These are phyloP conservation scores for Sphaerophoria taeniata DNA, from an alignment of 2,888 invertebrate genomes.

Conservation along the genomic window DNA sequence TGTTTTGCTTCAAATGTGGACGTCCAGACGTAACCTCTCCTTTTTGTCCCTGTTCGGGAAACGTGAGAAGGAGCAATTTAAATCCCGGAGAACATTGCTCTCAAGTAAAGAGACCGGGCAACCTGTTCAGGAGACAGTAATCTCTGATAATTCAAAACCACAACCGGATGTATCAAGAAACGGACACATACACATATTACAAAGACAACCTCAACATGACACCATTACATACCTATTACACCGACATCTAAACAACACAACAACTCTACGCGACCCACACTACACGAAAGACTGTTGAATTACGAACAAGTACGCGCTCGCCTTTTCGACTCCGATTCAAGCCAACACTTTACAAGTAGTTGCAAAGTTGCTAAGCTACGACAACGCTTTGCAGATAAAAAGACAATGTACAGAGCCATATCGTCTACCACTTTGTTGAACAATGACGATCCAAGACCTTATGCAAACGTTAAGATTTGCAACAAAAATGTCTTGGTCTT, in stretches of 20 bases:
- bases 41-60: constrained; percentile 6
- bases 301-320: constrained; percentile 1
- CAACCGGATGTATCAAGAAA: neutral
- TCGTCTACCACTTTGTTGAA: neutral
- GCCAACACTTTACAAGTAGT: neutral
- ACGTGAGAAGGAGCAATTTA: neutral
- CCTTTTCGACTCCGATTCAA: neutral
- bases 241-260: neutral
- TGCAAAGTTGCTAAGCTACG: neutral
- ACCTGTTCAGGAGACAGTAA: neutral
- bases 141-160: neutral
- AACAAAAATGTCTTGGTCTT: neutral
- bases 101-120: constrained; percentile 20
- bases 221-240: neutral
- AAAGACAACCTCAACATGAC: neutral
- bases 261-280: neutral
- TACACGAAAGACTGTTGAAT: neutral
- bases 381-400: neutral
- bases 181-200: neutral
- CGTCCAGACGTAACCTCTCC: constrained; percentile 1
- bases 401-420: neutral
- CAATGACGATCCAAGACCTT: constrained; percentile 20
- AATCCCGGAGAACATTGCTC: constrained; percentile 15
- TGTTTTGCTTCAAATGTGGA: neutral
- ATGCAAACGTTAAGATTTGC: constrained; percentile 5